Evolutionary conservation across 2,797 vertebrate genomes (phyloP).

Genomic region (Enteromius paludinosus): DNA sequence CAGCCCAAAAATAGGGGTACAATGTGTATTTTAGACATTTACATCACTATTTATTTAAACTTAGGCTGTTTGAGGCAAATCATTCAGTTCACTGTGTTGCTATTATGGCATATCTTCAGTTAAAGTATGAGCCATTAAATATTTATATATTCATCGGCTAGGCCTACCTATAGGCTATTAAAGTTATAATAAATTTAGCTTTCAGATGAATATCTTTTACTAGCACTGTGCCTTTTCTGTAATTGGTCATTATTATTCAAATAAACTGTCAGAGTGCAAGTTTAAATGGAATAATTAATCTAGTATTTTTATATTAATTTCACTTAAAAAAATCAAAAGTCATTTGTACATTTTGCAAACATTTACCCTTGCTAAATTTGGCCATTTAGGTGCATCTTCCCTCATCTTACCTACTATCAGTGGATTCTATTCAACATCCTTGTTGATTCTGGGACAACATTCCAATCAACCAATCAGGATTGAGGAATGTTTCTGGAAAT

Average conservation of each 20-base stretch:
- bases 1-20: not conserved
- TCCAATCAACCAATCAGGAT: too few species aligned
- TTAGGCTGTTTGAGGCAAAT: not conserved
- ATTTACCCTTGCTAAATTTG: not conserved
- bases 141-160: not conserved
- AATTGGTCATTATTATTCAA: not conserved
- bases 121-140: not conserved
- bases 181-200: not conserved
- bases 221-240: not conserved
- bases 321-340: not conserved
- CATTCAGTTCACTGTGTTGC: not conserved
- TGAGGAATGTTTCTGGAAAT: too few species aligned
- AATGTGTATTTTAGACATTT: not conserved
- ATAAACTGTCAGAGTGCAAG: not conserved
- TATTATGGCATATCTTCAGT: not conserved
- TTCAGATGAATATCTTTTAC: not conserved
- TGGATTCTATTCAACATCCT: not conserved
- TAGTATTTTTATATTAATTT: not conserved
- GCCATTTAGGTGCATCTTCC: not conserved
- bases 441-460: too few species aligned
- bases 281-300: not conserved
- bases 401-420: not conserved
- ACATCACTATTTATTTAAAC: not conserved
- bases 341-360: not conserved
- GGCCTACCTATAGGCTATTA: not conserved